A percentile compares a stretch with the other conserved stretches of the same genome.
These are phyloP conservation scores for Aphodius sticticus DNA, from an alignment of 2,888 invertebrate species.

Conservation along the genomic window DNA sequence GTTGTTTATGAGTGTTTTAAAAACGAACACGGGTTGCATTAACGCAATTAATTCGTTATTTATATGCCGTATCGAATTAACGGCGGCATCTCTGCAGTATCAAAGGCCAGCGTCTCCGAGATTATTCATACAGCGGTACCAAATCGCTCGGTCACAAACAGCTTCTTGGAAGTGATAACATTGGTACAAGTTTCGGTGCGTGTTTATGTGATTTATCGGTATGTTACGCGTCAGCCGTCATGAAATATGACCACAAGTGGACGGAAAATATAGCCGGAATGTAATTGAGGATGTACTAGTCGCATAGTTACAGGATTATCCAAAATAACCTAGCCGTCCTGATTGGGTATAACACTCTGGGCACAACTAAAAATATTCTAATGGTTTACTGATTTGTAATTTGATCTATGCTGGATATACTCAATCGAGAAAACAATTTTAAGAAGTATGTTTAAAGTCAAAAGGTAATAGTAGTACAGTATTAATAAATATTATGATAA, in stretches of 20 bases:
- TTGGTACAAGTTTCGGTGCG: constrained; percentile 5
- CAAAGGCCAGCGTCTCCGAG: constrained; percentile 10
- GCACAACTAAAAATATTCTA: too few species aligned
- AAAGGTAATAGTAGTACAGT: too few species aligned
- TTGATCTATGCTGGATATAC: too few species aligned
- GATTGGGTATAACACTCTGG: too few species aligned
- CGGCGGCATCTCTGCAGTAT: constrained; percentile 8
- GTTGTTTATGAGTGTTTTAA: background rate
- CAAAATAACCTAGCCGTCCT: too few species aligned
- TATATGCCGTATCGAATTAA: constrained; percentile 13
- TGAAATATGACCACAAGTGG: background rate
- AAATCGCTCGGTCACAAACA: constrained; percentile 10
- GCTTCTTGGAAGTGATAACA: constrained; percentile 10
- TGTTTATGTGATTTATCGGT: constrained; percentile 16
- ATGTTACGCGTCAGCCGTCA: background rate
- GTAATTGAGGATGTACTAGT: background rate
- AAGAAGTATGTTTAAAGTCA: too few species aligned
- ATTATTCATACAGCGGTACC: constrained; percentile 12
- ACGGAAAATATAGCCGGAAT: constrained; percentile 4
- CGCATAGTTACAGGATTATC: background rate
- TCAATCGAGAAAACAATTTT: too few species aligned
- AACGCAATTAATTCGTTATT: constrained; percentile 25
- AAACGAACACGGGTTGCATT: constrained; percentile 18
- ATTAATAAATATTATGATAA: too few species aligned
- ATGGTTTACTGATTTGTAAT: too few species aligned